phyloP scores from a whole-genome alignment of 1,140 invertebrate genomes.

The Ceratina australensis region DNA sequence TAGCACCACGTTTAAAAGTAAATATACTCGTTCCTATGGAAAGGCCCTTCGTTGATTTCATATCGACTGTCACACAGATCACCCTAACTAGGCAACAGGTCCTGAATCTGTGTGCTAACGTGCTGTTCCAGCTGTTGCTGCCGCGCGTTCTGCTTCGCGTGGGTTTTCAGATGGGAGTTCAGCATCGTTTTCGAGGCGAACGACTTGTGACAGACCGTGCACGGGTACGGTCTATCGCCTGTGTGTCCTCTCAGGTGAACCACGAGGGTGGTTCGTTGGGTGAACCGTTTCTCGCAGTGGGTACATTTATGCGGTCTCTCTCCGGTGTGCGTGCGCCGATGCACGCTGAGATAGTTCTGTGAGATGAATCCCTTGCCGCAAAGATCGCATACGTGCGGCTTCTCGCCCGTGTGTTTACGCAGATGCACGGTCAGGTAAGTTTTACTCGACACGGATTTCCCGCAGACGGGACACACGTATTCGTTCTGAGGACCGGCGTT shows the following conservation, averaged over 20 bases:
- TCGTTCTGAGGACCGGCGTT: slow-evolving; percentile 73
- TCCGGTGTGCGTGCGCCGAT: slow-evolving; percentile 86
- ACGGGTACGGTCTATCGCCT: slow-evolving; percentile 83
- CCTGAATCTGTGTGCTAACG: slow-evolving; percentile 16
- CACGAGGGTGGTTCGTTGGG: slow-evolving; percentile 82
- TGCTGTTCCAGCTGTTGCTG: slow-evolving; percentile 63
- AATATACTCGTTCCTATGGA: not conserved
- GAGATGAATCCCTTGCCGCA: slow-evolving; percentile 86
- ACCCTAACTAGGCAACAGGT: slow-evolving; percentile 53
- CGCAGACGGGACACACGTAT: slow-evolving; percentile 87
- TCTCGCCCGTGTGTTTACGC: slow-evolving; percentile 85
- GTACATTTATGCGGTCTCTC: slow-evolving; percentile 84
- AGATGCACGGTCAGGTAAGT: slow-evolving; percentile 91
- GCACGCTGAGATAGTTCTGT: slow-evolving; percentile 86
- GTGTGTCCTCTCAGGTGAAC: slow-evolving; percentile 81
- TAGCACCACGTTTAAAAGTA: no score
- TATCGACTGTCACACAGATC: not conserved
- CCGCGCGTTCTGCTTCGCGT: slow-evolving; percentile 75
- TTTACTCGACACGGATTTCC: slow-evolving; percentile 84
- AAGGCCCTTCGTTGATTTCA: not conserved
- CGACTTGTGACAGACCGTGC: slow-evolving; percentile 80
- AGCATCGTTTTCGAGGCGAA: slow-evolving; percentile 78
- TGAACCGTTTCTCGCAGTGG: slow-evolving; percentile 87
- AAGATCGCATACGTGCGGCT: slow-evolving; percentile 79
- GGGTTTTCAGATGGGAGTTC: slow-evolving; percentile 77